A percentile compares a stretch with the other conserved stretches of the same genome.
Conservation (phyloP, 1,140 invertebrate genomes). For the Zophobas atratus region DNA sequence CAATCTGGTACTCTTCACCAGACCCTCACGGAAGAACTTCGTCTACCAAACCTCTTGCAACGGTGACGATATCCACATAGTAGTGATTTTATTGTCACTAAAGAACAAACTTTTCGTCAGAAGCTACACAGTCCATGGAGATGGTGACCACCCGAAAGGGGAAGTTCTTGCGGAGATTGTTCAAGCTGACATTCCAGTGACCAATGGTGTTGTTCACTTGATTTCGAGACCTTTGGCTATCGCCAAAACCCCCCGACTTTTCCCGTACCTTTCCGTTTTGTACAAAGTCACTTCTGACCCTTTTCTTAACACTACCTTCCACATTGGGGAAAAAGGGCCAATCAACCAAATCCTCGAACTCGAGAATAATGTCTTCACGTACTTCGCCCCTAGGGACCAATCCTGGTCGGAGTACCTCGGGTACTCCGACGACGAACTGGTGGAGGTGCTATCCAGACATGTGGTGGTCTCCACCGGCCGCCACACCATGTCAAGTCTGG, state of each 20-base stretch:
- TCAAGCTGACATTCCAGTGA: conserved; percentile 89
- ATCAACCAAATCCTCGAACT: conserved; percentile 16
- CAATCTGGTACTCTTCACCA: conserved; percentile 86
- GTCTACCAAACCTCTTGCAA: conserved; percentile 84
- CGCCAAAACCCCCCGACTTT: conserved; percentile 30
- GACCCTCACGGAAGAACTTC: conserved; percentile 77
- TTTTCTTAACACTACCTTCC: conserved; percentile 48
- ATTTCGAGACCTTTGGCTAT: conserved; percentile 73
- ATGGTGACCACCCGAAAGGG: conserved; percentile 81
- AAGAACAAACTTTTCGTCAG: conserved; percentile 81
- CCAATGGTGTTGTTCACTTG: conserved; percentile 91
- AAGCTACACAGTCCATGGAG: conserved; percentile 84
- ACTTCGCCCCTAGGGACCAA: conserved; percentile 41
- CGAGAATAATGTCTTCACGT: conserved; percentile 28
- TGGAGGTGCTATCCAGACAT: conserved; percentile 33
- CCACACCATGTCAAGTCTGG: conserved; percentile 44
- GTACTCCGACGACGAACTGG: conserved; percentile 3
- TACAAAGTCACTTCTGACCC: conserved; percentile 54
- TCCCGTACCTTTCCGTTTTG: conserved; percentile 55
- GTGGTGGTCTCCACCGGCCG: conserved; percentile 32
- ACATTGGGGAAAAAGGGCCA: conserved; percentile 14
- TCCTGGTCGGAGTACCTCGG: conserved; percentile 36
- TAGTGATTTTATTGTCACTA: conserved; percentile 70
- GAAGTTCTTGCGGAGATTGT: conserved; percentile 88
- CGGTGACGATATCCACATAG: conserved; percentile 86